These are phyloP conservation scores for Pseudococcus longispinus DNA, from an alignment of 2,888 invertebrate species.

Conservation along the genomic window DNA sequence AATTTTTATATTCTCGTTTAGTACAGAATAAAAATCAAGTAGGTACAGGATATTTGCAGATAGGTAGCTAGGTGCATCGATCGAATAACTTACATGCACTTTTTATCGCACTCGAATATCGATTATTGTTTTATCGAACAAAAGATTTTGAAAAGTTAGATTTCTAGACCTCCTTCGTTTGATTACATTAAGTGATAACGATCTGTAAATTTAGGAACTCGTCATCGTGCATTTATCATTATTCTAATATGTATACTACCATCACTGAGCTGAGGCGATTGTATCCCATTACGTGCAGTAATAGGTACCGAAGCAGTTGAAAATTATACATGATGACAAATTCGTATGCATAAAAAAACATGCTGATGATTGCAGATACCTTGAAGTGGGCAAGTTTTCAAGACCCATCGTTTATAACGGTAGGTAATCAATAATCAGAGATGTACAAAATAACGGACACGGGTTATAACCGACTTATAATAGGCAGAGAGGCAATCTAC, in stretches of 20 bases:
- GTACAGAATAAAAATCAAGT: too few relatives aligned
- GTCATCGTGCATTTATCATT: neutral
- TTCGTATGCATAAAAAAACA: too few relatives aligned
- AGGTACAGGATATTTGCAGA: neutral
- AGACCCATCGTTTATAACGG: constrained; percentile 13
- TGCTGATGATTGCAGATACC: neutral
- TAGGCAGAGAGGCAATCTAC: neutral
- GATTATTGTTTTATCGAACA: neutral
- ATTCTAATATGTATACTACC: neutral
- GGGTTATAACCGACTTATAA: neutral
- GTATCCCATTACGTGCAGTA: neutral
- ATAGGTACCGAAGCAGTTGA: neutral
- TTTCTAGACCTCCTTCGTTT: constrained; percentile 1
- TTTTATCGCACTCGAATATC: neutral
- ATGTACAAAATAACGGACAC: constrained; percentile 19
- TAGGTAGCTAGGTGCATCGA: neutral
- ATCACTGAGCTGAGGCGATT: neutral
- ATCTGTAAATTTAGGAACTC: neutral
- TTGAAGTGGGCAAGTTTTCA: constrained; percentile 4
- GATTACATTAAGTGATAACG: neutral
- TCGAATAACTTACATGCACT: neutral
- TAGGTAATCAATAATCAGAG: constrained; percentile 11
- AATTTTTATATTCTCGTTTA: too few relatives aligned
- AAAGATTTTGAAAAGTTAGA: neutral
- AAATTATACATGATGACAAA: neutral